A percentile compares a stretch with the other conserved stretches of the same genome.
These are phyloP conservation scores for Periophthalmodon schlosseri DNA, from an alignment of 2,113 vertebrate genomes.

Conservation along the genomic window DNA sequence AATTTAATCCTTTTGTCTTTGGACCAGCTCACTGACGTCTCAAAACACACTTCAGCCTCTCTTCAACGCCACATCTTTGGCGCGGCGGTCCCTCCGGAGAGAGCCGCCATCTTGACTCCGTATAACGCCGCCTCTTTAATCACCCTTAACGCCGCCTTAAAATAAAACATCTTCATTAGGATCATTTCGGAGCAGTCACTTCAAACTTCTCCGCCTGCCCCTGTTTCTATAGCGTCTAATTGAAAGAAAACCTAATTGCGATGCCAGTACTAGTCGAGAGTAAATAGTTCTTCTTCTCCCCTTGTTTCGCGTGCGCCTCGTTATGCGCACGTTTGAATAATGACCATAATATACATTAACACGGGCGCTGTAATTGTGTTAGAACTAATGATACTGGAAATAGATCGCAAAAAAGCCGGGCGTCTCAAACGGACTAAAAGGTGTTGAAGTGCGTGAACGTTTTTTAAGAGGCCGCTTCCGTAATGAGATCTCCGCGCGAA, in stretches of 20 bases:
- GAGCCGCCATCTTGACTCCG: background rate
- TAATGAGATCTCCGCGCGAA: slow-evolving; percentile 49
- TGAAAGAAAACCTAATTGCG: slow-evolving; percentile 51
- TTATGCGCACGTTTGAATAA: slow-evolving; percentile 55
- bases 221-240: slow-evolving; percentile 40
- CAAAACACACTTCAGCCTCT: background rate
- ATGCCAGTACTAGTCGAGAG: slow-evolving; percentile 35
- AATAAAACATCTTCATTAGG: background rate
- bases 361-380: slow-evolving; percentile 6
- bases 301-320: too few species aligned
- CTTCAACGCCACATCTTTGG: background rate
- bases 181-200: background rate
- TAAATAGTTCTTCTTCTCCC: slow-evolving; percentile 33
- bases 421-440: slow-evolving; percentile 70
- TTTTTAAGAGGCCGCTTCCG: slow-evolving; percentile 25
- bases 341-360: slow-evolving; percentile 55
- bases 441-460: slow-evolving; percentile 41
- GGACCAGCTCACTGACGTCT: too few species aligned
- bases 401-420: too few species aligned
- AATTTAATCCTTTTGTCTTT: too few species aligned
- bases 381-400: slow-evolving; percentile 58
- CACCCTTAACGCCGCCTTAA: background rate
- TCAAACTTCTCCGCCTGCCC: too few species aligned
- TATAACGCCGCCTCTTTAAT: background rate
- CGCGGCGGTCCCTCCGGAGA: too few species aligned